Conservation (phyloP, 2,797 vertebrate genomes). For the Parauchenoglanis ngamensis region DNA sequence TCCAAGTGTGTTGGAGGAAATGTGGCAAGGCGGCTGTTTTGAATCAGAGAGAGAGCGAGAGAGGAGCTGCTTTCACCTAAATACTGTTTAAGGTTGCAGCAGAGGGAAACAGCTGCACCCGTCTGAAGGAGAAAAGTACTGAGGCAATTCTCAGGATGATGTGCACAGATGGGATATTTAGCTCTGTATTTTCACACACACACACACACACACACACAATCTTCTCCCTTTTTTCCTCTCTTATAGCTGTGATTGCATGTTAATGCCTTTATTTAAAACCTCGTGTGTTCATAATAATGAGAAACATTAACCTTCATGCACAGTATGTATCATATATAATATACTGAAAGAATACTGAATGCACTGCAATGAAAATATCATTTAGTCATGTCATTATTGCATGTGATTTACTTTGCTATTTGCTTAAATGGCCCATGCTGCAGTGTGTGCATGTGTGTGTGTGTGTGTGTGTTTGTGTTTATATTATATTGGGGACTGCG, state of each 20-base stretch:
- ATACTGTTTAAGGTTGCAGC: constrained; percentile 41
- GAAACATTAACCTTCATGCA: background rate
- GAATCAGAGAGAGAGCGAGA: background rate
- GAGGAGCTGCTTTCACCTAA: constrained; percentile 5
- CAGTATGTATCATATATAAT: background rate
- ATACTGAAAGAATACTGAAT: background rate
- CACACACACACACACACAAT: background rate
- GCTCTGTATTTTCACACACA: background rate
- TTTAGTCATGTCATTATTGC: background rate
- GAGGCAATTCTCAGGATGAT: constrained; percentile 21
- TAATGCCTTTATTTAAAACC: background rate
- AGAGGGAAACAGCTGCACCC: constrained; percentile 17
- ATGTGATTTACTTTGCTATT: background rate
- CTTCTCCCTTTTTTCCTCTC: background rate
- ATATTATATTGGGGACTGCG: background rate
- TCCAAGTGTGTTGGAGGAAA: constrained; percentile 1
- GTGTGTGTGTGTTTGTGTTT: background rate
- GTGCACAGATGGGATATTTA: background rate
- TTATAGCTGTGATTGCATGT: background rate
- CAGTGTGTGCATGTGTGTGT: background rate
- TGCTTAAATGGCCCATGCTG: background rate
- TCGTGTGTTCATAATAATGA: background rate
- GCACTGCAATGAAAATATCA: background rate
- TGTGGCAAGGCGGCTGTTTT: constrained; percentile 3
- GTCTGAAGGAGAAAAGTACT: constrained; percentile 19